A percentile compares a stretch with the other conserved stretches of the same genome.
These are phyloP conservation scores for Leptogaster cylindrica DNA, from an alignment of 2,888 invertebrate genomes.

Conservation along the genomic window DNA sequence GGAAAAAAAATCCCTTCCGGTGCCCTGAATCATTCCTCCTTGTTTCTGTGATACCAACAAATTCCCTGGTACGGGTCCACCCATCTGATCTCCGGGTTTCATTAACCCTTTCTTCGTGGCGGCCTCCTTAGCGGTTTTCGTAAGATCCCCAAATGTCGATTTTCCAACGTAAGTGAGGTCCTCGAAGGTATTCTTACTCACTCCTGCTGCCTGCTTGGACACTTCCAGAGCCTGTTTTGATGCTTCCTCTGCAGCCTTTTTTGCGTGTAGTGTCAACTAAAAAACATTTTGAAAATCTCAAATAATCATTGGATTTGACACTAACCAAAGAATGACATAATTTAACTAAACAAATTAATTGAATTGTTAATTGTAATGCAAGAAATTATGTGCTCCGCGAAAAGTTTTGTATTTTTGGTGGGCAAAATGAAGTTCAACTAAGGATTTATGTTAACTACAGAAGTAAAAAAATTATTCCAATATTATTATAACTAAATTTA, in stretches of 20 bases:
- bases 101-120: constrained; percentile 85
- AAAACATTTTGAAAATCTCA: no score
- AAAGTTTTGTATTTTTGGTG: no score
- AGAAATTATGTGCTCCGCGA: no score
- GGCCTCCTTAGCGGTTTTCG: constrained; percentile 89
- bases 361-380: no score
- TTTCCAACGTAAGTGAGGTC: constrained; percentile 90
- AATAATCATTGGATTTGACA: no score
- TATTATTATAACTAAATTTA: no score
- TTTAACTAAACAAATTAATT: no score
- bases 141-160: constrained; percentile 85
- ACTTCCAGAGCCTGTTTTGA: constrained; percentile 85
- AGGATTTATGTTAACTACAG: no score
- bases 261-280: constrained; percentile 84
- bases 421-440: no score
- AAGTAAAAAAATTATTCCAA: no score
- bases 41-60: constrained; percentile 59
- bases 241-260: constrained; percentile 86
- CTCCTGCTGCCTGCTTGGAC: constrained; percentile 85
- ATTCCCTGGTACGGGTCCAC: constrained; percentile 49
- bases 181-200: constrained; percentile 85
- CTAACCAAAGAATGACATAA: no score
- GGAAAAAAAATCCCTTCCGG: constrained; percentile 84
- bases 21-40: constrained; percentile 64
- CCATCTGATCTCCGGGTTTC: constrained; percentile 65